Percentiles rank a stretch among this genome's conserved stretches.
These are phyloP conservation scores for Ptilodon capucinus DNA, from an alignment of 2,888 invertebrate genomes.

Conservation along the genomic window DNA sequence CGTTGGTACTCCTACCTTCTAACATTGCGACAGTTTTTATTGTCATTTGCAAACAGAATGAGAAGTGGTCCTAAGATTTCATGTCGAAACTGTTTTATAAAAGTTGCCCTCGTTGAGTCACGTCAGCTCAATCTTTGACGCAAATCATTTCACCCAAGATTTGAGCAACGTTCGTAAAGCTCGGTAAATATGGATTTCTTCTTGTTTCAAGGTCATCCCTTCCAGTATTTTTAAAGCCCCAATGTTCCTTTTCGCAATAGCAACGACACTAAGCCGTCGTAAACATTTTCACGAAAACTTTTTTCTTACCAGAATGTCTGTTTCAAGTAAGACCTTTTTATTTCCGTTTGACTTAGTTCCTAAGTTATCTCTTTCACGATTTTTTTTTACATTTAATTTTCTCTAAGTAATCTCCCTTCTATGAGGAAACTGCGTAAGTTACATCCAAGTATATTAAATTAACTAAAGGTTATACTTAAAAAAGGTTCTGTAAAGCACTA, in stretches of 20 bases:
- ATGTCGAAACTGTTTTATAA: slow-evolving; percentile 37
- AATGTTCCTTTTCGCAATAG: slow-evolving; percentile 7
- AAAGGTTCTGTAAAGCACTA: too few relatives aligned
- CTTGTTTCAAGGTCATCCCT: slow-evolving; percentile 9
- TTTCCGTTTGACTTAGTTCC: slow-evolving; percentile 14
- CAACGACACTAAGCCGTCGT: slow-evolving; percentile 17
- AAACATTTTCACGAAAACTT: slow-evolving; percentile 17
- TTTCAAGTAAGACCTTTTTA: slow-evolving; percentile 17
- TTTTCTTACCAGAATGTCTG: slow-evolving; percentile 8
- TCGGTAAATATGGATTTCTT: slow-evolving; percentile 33
- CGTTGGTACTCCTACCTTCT: neutral
- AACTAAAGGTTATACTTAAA: too few relatives aligned
- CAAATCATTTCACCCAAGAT: slow-evolving; percentile 43
- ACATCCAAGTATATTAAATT: too few relatives aligned
- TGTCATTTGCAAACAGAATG: slow-evolving; percentile 9
- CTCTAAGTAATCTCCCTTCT: too few relatives aligned
- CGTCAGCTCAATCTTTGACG: slow-evolving; percentile 44
- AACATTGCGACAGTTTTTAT: slow-evolving; percentile 2
- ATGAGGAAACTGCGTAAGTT: too few relatives aligned
- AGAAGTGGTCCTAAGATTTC: slow-evolving; percentile 31
- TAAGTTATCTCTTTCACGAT: slow-evolving; percentile 8
- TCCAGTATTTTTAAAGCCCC: slow-evolving; percentile 6
- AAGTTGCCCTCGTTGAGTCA: slow-evolving; percentile 45
- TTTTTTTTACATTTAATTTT: slow-evolving; percentile 2
- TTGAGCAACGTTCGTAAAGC: slow-evolving; percentile 27